Evolutionary conservation across 2,888 invertebrate genomes (phyloP).

Genomic region (Lithophane ornitopus): DNA sequence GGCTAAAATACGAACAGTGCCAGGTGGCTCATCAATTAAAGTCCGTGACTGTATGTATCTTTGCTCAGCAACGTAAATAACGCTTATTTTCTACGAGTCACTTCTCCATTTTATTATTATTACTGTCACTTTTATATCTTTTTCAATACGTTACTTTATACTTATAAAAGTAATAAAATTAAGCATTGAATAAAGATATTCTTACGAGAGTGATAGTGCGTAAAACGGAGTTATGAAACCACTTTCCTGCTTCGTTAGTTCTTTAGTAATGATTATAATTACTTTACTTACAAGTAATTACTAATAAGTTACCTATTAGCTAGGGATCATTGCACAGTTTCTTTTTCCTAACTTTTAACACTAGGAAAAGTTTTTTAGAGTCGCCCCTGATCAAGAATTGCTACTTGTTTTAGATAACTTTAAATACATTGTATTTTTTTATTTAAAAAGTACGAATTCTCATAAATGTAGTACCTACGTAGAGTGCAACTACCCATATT

Average conservation of each 20-base stretch:
- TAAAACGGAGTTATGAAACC: constrained; percentile 33
- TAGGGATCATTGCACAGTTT: neutral
- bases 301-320: neutral
- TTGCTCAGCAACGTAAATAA: too few relatives aligned
- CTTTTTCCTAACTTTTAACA: neutral
- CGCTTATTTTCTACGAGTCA: too few relatives aligned
- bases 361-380: too few relatives aligned
- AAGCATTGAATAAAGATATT: constrained; percentile 16
- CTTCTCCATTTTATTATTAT: too few relatives aligned
- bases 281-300: neutral
- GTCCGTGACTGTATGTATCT: too few relatives aligned
- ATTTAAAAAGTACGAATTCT: neutral
- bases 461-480: too few relatives aligned
- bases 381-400: too few relatives aligned
- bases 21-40: too few relatives aligned
- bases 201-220: constrained; percentile 20
- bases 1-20: too few relatives aligned
- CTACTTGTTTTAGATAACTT: too few relatives aligned
- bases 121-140: too few relatives aligned
- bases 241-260: constrained; percentile 43
- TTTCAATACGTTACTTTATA: neutral
- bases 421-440: too few relatives aligned
- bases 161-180: neutral
- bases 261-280: neutral
- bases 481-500: neutral